These are phyloP conservation scores for Bombus polaris DNA, from an alignment of 1,140 invertebrate genomes.

Conservation along the genomic window DNA sequence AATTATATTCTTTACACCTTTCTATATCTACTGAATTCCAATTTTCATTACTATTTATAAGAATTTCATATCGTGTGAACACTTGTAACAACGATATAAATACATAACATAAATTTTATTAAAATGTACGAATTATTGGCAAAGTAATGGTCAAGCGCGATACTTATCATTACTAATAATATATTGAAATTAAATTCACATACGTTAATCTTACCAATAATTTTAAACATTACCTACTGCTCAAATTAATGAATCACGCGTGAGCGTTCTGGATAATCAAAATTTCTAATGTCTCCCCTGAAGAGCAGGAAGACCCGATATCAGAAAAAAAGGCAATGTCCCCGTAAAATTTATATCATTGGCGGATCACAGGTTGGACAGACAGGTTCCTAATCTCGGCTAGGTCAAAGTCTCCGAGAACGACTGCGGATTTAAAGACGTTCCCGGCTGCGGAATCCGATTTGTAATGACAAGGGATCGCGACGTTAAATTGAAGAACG, in stretches of 20 bases:
- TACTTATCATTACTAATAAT: too few species aligned
- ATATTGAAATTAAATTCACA: too few species aligned
- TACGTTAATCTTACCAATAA: too few species aligned
- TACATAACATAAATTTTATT: too few species aligned
- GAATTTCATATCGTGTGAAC: too few species aligned
- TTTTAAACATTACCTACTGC: too few species aligned
- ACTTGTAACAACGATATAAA: too few species aligned
- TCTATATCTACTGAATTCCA: too few species aligned
- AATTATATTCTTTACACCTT: neutral
- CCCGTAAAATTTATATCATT: constrained; percentile 1
- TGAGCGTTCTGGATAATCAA: too few species aligned
- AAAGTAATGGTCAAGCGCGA: too few species aligned
- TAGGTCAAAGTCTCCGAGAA: neutral
- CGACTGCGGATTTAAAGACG: neutral
- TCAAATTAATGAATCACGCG: neutral
- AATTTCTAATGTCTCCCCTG: neutral
- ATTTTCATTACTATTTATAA: too few species aligned
- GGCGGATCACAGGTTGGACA: neutral
- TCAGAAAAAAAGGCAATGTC: neutral
- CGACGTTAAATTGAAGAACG: constrained; percentile 18
- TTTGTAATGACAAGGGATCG: constrained; percentile 28
- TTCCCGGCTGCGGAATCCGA: neutral
- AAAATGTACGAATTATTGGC: too few species aligned
- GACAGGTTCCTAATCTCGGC: neutral
- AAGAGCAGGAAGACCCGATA: neutral